A percentile compares a stretch with the other conserved stretches of the same genome.
Evolutionary conservation across 2,797 vertebrate genomes (phyloP).

Genomic region (Gadopsis bispinosus): DNA sequence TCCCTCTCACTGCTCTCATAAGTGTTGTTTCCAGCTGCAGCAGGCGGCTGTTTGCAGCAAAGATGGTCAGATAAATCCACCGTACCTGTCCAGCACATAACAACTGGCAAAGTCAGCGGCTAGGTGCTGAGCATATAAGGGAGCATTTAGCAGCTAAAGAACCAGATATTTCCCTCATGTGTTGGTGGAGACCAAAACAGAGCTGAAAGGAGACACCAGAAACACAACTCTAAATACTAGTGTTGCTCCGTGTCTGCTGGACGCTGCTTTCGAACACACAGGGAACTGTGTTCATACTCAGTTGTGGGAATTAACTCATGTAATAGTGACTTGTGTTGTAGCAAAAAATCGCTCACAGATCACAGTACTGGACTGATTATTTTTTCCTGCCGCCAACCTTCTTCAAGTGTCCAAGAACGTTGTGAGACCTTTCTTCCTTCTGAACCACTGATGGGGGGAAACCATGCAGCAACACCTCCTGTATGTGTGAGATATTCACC

Average conservation of each 20-base stretch:
- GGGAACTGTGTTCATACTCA: neutral
- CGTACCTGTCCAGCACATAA: neutral
- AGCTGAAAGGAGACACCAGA: neutral
- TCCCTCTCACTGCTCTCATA: neutral
- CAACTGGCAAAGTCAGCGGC: neutral
- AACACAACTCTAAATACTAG: neutral
- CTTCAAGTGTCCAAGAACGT: conserved; percentile 16
- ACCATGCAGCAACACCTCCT: conserved; percentile 58
- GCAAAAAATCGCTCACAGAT: neutral
- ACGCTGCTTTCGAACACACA: neutral
- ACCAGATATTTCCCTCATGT: neutral
- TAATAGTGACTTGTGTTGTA: neutral
- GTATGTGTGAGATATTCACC: conserved; percentile 55
- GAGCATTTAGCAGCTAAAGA: neutral
- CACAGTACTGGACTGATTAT: conserved; percentile 10
- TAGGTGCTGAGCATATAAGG: neutral
- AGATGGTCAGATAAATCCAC: neutral
- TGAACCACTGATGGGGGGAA: conserved; percentile 50
- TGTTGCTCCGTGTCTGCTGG: no score
- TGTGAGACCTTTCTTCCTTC: conserved; percentile 15
- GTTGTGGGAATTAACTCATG: conserved; percentile 1
- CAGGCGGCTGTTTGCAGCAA: neutral
- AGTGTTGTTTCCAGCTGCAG: neutral
- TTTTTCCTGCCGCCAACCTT: conserved; percentile 33
- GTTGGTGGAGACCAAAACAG: neutral